A percentile compares a stretch with the other conserved stretches of the same genome.
phyloP scores from a whole-genome alignment of 1,140 invertebrate genomes.

The Leptonema lineaticorne region DNA sequence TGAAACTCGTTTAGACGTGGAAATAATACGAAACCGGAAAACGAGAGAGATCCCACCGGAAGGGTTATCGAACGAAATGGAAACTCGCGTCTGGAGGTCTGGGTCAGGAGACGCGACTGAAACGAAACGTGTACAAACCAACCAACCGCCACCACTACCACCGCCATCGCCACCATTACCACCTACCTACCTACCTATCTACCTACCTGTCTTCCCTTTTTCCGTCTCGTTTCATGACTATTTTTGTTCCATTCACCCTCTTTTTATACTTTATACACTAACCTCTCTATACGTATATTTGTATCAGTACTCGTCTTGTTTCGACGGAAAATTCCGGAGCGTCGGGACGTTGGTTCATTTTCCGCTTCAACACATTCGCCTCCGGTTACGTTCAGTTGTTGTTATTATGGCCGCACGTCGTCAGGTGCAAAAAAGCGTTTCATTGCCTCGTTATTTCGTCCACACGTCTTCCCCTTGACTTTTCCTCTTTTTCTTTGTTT shows the following conservation, averaged over 20 bases:
- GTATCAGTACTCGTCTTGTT: no score
- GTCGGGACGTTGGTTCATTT: neutral
- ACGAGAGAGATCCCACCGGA: neutral
- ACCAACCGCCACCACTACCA: no score
- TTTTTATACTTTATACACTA: neutral
- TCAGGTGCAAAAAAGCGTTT: neutral
- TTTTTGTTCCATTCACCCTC: neutral
- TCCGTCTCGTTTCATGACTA: neutral
- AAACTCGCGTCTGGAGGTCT: constrained; percentile 16
- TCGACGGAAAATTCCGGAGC: neutral
- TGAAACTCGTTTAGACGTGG: neutral
- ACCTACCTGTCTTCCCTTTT: neutral
- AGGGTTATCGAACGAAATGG: constrained; percentile 19
- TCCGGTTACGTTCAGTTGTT: neutral
- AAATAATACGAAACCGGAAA: neutral
- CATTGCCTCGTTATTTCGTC: neutral
- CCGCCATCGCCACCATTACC: neutral
- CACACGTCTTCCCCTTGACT: neutral
- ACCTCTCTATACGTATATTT: no score
- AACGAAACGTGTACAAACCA: no score
- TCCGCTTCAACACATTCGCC: constrained; percentile 1
- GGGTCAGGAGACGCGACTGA: constrained; percentile 1
- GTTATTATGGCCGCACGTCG: neutral
- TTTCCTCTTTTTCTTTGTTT: no score
- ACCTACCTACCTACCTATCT: no score